phyloP scores from a whole-genome alignment of 2,888 invertebrate genomes.

The Eulithis prunata region DNA sequence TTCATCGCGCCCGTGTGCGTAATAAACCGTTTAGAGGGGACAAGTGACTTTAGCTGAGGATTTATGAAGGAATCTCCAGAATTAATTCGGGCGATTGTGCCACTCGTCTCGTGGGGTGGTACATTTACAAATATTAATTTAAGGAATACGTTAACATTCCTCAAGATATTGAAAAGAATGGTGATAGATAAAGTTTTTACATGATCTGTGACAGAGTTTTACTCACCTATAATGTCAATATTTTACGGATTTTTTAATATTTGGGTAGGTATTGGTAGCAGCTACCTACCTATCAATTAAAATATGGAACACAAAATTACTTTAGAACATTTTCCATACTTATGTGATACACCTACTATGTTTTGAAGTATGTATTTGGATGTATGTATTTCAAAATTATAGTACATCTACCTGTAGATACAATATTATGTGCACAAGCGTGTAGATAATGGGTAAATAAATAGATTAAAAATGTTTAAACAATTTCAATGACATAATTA shows the following conservation, averaged over 20 bases:
- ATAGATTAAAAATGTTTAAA: neutral
- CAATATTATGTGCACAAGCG: neutral
- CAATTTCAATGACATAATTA: neutral
- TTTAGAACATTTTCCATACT: too few species aligned
- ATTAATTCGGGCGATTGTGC: slow-evolving; percentile 77
- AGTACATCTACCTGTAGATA: neutral
- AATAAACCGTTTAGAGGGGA: slow-evolving; percentile 81
- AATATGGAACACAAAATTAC: too few species aligned
- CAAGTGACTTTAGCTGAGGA: slow-evolving; percentile 78
- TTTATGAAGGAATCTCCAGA: slow-evolving; percentile 77
- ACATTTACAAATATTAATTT: slow-evolving; percentile 13
- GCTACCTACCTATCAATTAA: too few species aligned
- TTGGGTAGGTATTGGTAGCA: too few species aligned
- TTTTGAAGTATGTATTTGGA: too few species aligned
- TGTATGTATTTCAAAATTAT: too few species aligned
- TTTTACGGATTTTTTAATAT: too few species aligned
- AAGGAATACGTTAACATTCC: neutral
- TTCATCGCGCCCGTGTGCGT: slow-evolving; percentile 76
- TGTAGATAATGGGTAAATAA: neutral
- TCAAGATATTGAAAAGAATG: neutral
- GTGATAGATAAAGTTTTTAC: too few species aligned
- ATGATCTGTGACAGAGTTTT: too few species aligned
- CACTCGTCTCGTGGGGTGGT: slow-evolving; percentile 36
- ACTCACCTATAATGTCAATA: too few species aligned
- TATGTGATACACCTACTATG: too few species aligned